These are phyloP conservation scores for Ciconia nigra DNA, from an alignment of 2,797 vertebrate species.

Conservation along the genomic window DNA sequence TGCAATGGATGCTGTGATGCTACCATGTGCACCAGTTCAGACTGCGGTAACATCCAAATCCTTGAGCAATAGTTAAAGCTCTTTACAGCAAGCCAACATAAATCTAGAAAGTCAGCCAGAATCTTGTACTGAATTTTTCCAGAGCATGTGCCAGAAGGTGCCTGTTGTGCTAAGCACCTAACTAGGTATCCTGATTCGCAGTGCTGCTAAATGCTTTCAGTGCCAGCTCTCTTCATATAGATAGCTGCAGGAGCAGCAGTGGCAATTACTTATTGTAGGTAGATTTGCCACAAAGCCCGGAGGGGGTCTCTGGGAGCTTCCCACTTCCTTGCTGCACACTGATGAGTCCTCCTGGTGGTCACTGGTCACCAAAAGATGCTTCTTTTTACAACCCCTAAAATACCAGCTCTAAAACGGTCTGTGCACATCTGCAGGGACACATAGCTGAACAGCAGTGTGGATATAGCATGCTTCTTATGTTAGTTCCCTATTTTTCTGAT, in stretches of 20 bases:
- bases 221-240: neutral
- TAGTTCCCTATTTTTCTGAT: neutral
- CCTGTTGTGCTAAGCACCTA: neutral
- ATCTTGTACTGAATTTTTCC: neutral
- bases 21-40: neutral
- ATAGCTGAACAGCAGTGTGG: neutral
- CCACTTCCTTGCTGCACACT: neutral
- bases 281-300: neutral
- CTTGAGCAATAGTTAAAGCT: neutral
- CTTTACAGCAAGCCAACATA: neutral
- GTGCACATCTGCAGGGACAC: neutral
- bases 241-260: neutral
- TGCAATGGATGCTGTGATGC: neutral
- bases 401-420: neutral
- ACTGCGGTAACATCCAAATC: neutral
- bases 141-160: neutral
- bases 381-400: neutral
- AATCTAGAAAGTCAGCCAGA: neutral
- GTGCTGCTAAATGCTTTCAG: neutral
- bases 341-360: neutral
- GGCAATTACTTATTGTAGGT: neutral
- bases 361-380: neutral
- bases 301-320: neutral
- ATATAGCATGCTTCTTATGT: neutral
- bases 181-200: neutral